These are phyloP conservation scores for Cerastis leucographa DNA, from an alignment of 2,888 invertebrate species.

Conservation along the genomic window DNA sequence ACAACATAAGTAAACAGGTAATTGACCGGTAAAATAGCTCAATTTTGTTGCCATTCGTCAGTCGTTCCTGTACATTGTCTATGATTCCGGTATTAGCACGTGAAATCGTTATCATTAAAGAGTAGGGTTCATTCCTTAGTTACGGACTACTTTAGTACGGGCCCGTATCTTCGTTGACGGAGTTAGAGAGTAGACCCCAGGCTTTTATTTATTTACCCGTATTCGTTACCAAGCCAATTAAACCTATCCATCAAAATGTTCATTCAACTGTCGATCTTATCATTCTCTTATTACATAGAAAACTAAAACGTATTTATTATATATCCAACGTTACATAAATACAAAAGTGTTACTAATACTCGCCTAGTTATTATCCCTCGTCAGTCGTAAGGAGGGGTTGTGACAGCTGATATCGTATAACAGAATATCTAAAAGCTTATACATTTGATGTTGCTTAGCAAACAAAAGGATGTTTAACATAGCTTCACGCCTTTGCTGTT, in stretches of 20 bases:
- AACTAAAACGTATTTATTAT: slow-evolving; percentile 32
- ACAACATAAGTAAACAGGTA: too few relatives aligned
- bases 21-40: too few relatives aligned
- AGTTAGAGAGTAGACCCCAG: too few relatives aligned
- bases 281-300: slow-evolving; percentile 4
- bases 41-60: too few relatives aligned
- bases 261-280: slow-evolving; percentile 42
- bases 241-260: slow-evolving; percentile 23
- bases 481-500: slow-evolving; percentile 45
- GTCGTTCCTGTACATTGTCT: too few relatives aligned
- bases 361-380: slow-evolving; percentile 75
- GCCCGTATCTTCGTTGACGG: too few relatives aligned
- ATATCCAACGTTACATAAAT: slow-evolving; percentile 34
- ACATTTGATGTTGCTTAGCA: slow-evolving; percentile 58
- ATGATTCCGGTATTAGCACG: too few relatives aligned
- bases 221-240: neutral
- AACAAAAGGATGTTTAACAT: slow-evolving; percentile 63
- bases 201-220: slow-evolving; percentile 11
- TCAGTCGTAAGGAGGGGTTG: slow-evolving; percentile 69
- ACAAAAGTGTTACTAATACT: slow-evolving; percentile 59
- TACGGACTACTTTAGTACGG: too few relatives aligned
- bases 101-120: too few relatives aligned
- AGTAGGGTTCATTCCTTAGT: too few relatives aligned
- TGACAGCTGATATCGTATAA: slow-evolving; percentile 74
- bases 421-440: slow-evolving; percentile 65